Evolutionary conservation across 2,797 vertebrate species (phyloP), one percentile per base, ranked within the genome.

Genomic region (Pagetopsis macropterus): DNA sequence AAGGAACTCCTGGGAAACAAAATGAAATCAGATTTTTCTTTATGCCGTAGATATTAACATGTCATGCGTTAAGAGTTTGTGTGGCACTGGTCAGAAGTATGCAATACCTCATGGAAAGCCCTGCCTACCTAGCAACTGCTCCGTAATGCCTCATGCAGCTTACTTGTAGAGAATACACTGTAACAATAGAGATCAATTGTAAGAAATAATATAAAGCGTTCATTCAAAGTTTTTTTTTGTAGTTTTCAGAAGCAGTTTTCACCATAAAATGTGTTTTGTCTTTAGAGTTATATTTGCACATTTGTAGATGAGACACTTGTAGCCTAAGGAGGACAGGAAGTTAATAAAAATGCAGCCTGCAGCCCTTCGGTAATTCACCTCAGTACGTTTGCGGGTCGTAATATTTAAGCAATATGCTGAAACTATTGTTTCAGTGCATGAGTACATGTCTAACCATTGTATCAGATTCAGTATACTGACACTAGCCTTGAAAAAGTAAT

Each of bases 21-120:
- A 45, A 23, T 76, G 9, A 51, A 55, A 43, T 60, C 15, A 1
- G 19, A 56, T 76, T 85, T 76, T 76, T 76, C 37, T 77, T 76
- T 72, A 67, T 78, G 79, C 73, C 80, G 82, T 80, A 71, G 19
- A 9, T 55, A 37, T 81, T 54, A 37, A 23, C 51, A 43, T 79
- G 83, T 78, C 55, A 65, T 79, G 54, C 79, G 54, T 41, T 55
- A 75, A 46, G 84, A 52, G 27, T 27, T 27, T 82, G 48, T 83
- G 65, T 50, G 75, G 73, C 86, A 76, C 86, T 76, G 83, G 73
- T 86, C 83, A 79, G 70, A 87, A 77, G 84, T 84, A 82, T 84
- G 76, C 90, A 87, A 92, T 93, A 92, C 91, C 92, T 92, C 91
- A 90, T 74, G 46, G 78, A 75, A 74, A 78, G 78, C 77, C 82